These are phyloP conservation scores for Cosmopolites sordidus DNA, from an alignment of 2,888 invertebrate genomes.

Conservation along the genomic window DNA sequence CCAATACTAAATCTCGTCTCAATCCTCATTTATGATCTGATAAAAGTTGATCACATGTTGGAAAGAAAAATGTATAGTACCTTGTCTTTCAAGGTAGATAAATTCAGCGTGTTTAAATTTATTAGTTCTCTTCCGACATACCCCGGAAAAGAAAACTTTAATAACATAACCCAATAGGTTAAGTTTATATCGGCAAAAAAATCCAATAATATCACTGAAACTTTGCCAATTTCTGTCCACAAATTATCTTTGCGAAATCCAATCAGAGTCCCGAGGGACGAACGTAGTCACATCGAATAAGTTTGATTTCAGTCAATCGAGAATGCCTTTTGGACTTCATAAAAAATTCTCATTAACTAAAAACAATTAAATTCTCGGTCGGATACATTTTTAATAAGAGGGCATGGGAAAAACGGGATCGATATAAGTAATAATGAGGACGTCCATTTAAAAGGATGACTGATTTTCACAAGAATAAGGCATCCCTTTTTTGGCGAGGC, in stretches of 20 bases:
- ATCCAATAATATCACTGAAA: conserved; percentile 12
- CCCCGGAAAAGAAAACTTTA: conserved; percentile 8
- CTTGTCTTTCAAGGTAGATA: too few species aligned
- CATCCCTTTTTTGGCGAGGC: conserved; percentile 1
- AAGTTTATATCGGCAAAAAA: conserved; percentile 14
- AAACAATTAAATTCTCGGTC: conserved; percentile 10
- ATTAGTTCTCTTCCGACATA: neutral
- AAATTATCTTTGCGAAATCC: conserved; percentile 18
- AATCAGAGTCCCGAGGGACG: conserved; percentile 9
- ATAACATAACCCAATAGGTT: conserved; percentile 14
- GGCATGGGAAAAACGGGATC: conserved; percentile 29
- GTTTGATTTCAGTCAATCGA: conserved; percentile 16
- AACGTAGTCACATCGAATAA: conserved; percentile 4
- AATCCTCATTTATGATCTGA: too few species aligned
- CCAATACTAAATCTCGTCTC: too few species aligned
- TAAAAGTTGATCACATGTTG: too few species aligned
- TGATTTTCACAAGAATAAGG: conserved; percentile 23
- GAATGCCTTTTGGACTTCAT: conserved; percentile 7
- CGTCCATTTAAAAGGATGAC: conserved; percentile 31
- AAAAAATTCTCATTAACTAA: conserved; percentile 11
- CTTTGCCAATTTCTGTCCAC: conserved; percentile 16
- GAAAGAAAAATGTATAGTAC: too few species aligned
- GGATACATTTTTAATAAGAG: conserved; percentile 31
- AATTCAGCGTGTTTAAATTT: too few species aligned
- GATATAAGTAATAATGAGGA: conserved; percentile 34